Base-by-base conservation (phyloP, 2,113 vertebrate species). In the Triplophysa dalaica region DNA sequence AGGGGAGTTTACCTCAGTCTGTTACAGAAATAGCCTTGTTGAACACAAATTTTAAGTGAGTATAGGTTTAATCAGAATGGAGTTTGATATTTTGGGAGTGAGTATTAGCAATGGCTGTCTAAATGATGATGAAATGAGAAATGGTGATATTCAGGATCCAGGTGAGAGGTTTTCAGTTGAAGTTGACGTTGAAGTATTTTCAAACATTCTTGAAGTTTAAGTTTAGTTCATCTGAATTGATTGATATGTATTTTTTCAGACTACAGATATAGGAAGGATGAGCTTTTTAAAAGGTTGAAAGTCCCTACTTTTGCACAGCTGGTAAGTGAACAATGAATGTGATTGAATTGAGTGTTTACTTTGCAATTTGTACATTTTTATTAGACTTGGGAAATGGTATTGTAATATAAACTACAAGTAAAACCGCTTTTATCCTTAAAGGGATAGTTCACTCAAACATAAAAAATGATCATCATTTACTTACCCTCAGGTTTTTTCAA, bases 211-310 rank as follows among this genome's bases (percentile, higher is more conserved):
- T 7, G 33, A 38, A 38, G 26, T 17, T 45, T 38, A n/a, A 66
- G 4, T 33, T 12, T 3, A 54, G 22, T 2, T 13, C 21, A 52
- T 14, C 1, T 66, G 16, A 19, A 5, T 70, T 3, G 6, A 50
- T 66, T 69, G 16, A 77, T 69, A 22, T 77, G 26, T 48, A 50
- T 83, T 87, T 86, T 69, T 70, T 88, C 69, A 94, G 98, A 98
- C 94, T 98, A 98, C 90, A 95, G 95, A n/a, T 98, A 98, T 58
- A 95, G 89, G 89, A 97, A 95, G 88, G 95, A 95, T 29, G 98
- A 99, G 86, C 92, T 98, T 78, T 99, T 99, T 81, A 99, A 97
- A 84, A 94, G 98, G 75, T 89, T 99, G 22, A 98, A 97, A 84
- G 95, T 97, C 82, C 95, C 95, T 0, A 99, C 97, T 8, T 95